phyloP scores from a whole-genome alignment of 2,888 invertebrate species.

The Morpho achilles region DNA sequence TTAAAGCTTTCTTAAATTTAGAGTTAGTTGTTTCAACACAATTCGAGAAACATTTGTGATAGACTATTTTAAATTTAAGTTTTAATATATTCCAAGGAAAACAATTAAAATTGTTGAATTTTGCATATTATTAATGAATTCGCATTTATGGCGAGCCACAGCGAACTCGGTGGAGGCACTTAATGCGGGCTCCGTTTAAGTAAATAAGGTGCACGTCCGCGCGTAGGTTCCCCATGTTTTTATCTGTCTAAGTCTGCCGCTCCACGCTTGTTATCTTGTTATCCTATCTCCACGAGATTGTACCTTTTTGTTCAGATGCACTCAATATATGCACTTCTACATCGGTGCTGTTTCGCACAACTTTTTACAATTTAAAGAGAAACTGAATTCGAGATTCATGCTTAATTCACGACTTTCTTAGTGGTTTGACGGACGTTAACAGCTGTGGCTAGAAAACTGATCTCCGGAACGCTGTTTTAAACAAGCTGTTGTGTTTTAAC shows the following conservation, averaged over 20 bases:
- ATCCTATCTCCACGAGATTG: conserved; percentile 74
- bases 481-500: too few relatives aligned
- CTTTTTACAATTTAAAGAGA: conserved; percentile 32
- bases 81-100: conserved; percentile 14
- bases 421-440: not conserved
- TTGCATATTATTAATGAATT: conserved; percentile 1
- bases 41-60: conserved; percentile 10
- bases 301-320: conserved; percentile 61
- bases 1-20: too few relatives aligned
- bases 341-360: conserved; percentile 25
- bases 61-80: conserved; percentile 10
- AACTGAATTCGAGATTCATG: conserved; percentile 27
- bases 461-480: not conserved
- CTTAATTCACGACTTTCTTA: conserved; percentile 24
- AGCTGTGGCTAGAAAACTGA: not conserved
- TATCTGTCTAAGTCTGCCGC: conserved; percentile 68
- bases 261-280: conserved; percentile 77
- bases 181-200: conserved; percentile 65
- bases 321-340: conserved; percentile 37
- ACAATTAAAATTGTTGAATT: conserved; percentile 12
- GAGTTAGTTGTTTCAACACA: not conserved
- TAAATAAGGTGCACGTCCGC: conserved; percentile 71
- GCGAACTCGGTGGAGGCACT: conserved; percentile 34
- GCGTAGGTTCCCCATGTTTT: conserved; percentile 71
- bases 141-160: conserved; percentile 16